These are phyloP conservation scores for Diarsia dahlii DNA, from an alignment of 2,888 invertebrate genomes.

Conservation along the genomic window DNA sequence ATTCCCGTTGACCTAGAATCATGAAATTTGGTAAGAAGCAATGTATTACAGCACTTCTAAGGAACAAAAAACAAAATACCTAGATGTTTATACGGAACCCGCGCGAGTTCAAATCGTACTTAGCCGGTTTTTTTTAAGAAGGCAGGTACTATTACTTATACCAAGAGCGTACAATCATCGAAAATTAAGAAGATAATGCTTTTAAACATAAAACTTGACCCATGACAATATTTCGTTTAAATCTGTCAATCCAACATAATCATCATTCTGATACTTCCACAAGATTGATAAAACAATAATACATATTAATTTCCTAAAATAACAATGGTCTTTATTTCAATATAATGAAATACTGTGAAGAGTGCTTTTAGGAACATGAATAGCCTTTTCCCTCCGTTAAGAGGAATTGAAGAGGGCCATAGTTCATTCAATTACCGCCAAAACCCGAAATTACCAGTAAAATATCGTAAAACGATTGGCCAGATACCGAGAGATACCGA, in stretches of 20 bases:
- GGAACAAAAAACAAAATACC: too few relatives aligned
- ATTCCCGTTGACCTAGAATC: too few relatives aligned
- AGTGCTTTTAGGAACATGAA: conserved; percentile 25
- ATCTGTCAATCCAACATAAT: not conserved
- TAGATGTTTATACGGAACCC: too few relatives aligned
- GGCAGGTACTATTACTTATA: too few relatives aligned
- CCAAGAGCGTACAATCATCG: not conserved
- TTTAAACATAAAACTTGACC: not conserved
- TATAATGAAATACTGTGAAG: not conserved
- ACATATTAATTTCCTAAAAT: not conserved
- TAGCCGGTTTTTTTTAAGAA: too few relatives aligned
- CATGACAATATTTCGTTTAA: not conserved
- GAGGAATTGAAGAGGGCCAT: conserved; percentile 19
- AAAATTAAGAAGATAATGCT: not conserved
- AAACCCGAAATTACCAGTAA: conserved; percentile 15
- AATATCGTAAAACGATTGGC: conserved; percentile 34
- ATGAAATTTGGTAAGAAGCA: too few relatives aligned
- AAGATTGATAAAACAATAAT: not conserved
- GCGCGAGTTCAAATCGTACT: too few relatives aligned
- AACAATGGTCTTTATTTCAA: conserved; percentile 4
- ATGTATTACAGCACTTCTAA: too few relatives aligned
- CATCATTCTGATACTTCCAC: not conserved
- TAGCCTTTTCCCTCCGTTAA: conserved; percentile 9
- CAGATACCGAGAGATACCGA: conserved; percentile 42
- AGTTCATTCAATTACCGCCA: conserved; percentile 41